phyloP scores from a whole-genome alignment of 2,888 invertebrate genomes.

The Dione juno region DNA sequence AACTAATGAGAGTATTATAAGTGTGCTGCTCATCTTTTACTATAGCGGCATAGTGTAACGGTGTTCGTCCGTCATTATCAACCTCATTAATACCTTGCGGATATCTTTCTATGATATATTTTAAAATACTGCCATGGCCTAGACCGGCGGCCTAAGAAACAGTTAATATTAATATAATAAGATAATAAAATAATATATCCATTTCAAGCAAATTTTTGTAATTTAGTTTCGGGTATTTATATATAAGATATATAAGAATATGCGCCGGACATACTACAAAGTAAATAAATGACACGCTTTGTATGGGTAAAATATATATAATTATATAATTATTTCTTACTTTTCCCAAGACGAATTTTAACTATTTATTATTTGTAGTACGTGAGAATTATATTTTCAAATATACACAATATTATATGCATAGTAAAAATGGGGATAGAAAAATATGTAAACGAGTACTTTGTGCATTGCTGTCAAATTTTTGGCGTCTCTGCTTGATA shows the following conservation, averaged over 20 bases:
- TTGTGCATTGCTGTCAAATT: constrained; percentile 95
- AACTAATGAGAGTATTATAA: constrained; percentile 89
- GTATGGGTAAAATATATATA: no score
- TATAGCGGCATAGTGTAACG: constrained; percentile 94
- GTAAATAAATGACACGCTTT: no score
- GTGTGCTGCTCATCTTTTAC: constrained; percentile 90
- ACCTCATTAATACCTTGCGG: constrained; percentile 87
- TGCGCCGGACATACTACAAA: no score
- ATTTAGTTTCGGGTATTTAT: not conserved
- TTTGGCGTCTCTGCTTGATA: constrained; percentile 90
- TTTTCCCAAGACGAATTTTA: not conserved
- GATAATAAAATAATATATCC: not conserved
- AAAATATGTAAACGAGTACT: constrained; percentile 67
- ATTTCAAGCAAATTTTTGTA: not conserved
- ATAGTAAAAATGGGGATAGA: not conserved
- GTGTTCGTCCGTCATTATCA: constrained; percentile 93
- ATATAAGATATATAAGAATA: not conserved
- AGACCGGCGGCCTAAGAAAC: constrained; percentile 89
- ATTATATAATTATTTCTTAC: no score
- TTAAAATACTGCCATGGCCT: constrained; percentile 89
- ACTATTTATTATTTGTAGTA: not conserved
- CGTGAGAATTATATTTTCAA: not conserved
- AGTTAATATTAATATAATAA: not conserved
- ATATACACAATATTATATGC: not conserved
- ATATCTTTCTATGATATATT: constrained; percentile 87